A percentile compares a stretch with the other conserved stretches of the same genome.
Conservation (phyloP, 2,113 vertebrate species). For the Melanostigma gelatinosum region DNA sequence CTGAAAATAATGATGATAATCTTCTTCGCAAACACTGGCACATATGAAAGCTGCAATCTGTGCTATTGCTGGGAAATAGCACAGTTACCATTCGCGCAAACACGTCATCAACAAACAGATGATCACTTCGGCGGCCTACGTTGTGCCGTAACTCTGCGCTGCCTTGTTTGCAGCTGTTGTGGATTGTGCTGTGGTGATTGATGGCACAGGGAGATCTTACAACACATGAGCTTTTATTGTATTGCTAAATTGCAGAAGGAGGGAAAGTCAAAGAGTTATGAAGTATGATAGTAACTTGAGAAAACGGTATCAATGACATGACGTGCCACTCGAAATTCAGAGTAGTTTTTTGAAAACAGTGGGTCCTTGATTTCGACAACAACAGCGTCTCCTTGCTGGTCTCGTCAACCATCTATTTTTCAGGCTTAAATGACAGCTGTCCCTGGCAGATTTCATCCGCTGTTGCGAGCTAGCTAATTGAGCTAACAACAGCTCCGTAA, state of each 20-base stretch:
- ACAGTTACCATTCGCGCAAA: background rate
- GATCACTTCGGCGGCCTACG: background rate
- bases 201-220: background rate
- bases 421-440: background rate
- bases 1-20: conserved; percentile 5
- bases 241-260: background rate
- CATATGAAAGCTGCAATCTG: background rate
- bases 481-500: background rate
- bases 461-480: background rate
- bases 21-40: conserved; percentile 5
- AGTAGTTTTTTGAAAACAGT: background rate
- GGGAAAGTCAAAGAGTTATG: background rate
- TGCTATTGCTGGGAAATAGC: background rate
- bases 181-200: background rate
- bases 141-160: background rate
- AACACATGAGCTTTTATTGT: background rate
- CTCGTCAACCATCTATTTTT: background rate
- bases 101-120: conserved; percentile 19
- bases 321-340: background rate
- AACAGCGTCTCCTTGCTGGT: background rate
- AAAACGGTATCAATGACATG: background rate
- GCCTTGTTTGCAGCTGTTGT: background rate
- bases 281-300: background rate
- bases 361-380: background rate
- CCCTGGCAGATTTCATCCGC: background rate